Percentiles rank a stretch among this genome's conserved stretches.
Evolutionary conservation across 2,888 invertebrate genomes (phyloP).

Genomic region (Philhelius pedissequus): DNA sequence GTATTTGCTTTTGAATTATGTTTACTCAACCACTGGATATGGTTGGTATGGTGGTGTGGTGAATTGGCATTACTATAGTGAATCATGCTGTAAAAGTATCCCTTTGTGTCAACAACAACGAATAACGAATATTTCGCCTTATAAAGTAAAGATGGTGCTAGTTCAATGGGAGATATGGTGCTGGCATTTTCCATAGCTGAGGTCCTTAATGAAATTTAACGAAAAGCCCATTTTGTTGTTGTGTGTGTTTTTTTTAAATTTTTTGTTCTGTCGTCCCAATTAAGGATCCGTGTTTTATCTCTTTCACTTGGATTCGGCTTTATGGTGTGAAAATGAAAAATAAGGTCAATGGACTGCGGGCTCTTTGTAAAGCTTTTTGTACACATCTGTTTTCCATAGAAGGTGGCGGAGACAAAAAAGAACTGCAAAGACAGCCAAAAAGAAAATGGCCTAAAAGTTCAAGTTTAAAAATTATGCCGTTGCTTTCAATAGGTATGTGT

Average conservation of each 20-base stretch:
- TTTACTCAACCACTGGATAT: slow-evolving; percentile 28
- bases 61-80: background rate
- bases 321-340: slow-evolving; percentile 11
- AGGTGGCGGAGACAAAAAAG: background rate
- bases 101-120: slow-evolving; percentile 29
- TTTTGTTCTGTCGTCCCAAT: slow-evolving; percentile 16
- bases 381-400: background rate
- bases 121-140: background rate
- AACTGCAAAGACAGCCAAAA: background rate
- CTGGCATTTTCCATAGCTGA: background rate
- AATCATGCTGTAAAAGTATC: slow-evolving; percentile 10
- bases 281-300: slow-evolving; percentile 24
- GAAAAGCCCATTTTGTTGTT: background rate
- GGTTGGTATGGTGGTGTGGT: background rate
- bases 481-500: background rate
- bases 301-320: background rate
- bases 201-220: slow-evolving; percentile 23
- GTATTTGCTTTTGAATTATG: slow-evolving; percentile 39
- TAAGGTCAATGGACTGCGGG: slow-evolving; percentile 41
- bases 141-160: background rate
- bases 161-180: background rate
- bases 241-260: background rate
- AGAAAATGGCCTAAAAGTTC: background rate
- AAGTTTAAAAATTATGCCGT: slow-evolving; percentile 9
- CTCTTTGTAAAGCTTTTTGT: background rate